Evolutionary conservation across 2,113 vertebrate species (phyloP).

Genomic region (Oreochromis tanganicae): DNA sequence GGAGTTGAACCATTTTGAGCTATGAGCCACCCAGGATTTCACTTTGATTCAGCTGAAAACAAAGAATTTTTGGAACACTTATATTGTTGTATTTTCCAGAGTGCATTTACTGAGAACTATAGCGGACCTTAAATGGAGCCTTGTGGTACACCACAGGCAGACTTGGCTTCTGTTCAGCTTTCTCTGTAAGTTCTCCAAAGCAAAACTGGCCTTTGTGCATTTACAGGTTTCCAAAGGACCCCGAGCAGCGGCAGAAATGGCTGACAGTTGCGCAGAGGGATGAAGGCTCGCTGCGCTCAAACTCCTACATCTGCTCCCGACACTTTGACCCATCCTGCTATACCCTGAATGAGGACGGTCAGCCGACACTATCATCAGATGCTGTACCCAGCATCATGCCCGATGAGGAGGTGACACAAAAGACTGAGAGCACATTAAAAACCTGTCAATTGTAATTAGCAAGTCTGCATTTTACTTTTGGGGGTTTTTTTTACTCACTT

Average conservation of each 20-base stretch:
- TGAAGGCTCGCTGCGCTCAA: constrained; percentile 24
- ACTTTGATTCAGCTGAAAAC: not conserved
- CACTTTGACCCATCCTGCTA: constrained; percentile 46
- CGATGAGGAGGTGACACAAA: constrained; percentile 13
- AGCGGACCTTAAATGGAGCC: not conserved
- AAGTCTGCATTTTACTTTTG: not conserved
- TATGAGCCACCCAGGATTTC: not conserved
- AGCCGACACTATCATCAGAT: not conserved
- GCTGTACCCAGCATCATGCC: constrained; percentile 18
- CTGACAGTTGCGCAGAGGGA: constrained; percentile 37
- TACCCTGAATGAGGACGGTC: not conserved
- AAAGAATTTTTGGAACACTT: not conserved
- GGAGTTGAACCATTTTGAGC: not conserved
- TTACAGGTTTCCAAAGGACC: constrained; percentile 33
- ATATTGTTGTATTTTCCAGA: not conserved
- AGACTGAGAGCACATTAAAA: not conserved
- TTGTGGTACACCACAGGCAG: not conserved
- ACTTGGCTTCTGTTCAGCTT: not conserved
- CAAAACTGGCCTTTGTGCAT: not conserved
- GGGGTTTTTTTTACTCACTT: not conserved
- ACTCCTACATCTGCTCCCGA: constrained; percentile 40
- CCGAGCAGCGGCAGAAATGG: constrained; percentile 1
- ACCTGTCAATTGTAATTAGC: not conserved
- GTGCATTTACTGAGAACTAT: not conserved
- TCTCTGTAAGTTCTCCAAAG: not conserved